Conservation (phyloP, 2,888 invertebrate genomes). For the Litoditis marina region DNA sequence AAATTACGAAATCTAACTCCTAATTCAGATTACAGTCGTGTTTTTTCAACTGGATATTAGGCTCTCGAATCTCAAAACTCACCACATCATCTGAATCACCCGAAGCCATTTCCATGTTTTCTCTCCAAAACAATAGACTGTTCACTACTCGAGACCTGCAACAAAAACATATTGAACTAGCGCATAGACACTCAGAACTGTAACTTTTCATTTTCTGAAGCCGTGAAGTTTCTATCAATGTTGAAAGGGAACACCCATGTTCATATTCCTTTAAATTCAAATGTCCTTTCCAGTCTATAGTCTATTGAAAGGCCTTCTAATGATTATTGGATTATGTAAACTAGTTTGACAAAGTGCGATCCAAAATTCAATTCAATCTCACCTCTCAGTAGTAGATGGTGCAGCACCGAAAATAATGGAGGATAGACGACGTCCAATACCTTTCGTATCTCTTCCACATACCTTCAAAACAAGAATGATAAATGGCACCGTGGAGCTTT, state of each 20-base stretch:
- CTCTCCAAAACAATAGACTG: slow-evolving; percentile 10
- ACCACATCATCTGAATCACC: slow-evolving; percentile 1
- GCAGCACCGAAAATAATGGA: background rate
- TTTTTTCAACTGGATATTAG: too few species aligned
- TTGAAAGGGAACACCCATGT: background rate
- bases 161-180: background rate
- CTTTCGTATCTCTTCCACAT: background rate
- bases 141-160: background rate
- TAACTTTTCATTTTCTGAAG: background rate
- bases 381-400: background rate
- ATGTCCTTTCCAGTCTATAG: too few species aligned
- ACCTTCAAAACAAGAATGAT: slow-evolving; percentile 3
- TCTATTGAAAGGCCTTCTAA: too few species aligned
- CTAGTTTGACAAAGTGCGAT: too few species aligned
- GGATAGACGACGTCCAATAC: background rate
- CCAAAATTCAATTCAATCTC: too few species aligned
- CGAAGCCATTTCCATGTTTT: slow-evolving; percentile 1
- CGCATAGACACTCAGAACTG: background rate
- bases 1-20: too few species aligned
- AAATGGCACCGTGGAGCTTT: background rate
- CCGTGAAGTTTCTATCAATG: background rate
- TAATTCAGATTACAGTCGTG: too few species aligned
- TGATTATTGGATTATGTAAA: too few species aligned
- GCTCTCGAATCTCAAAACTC: background rate
- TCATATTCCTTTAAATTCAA: slow-evolving; percentile 4